These are phyloP conservation scores for Alces alces DNA, from an alignment of 2,113 vertebrate species.

Conservation along the genomic window DNA sequence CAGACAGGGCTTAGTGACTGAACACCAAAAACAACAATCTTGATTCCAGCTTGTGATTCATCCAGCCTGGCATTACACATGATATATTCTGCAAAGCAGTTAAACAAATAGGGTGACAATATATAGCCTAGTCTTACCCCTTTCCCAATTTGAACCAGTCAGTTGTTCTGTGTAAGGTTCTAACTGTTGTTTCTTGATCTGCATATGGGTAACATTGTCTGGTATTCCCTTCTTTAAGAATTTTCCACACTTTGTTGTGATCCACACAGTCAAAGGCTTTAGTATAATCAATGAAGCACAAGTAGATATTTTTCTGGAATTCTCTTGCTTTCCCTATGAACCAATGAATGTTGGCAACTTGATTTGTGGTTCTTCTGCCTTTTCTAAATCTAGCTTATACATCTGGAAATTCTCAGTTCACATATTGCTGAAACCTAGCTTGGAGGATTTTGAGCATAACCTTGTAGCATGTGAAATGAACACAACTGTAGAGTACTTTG, in stretches of 20 bases:
- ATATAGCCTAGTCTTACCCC: not conserved
- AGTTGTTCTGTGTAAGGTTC: not conserved
- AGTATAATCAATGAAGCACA: not conserved
- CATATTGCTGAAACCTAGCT: not conserved
- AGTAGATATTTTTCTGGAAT: not conserved
- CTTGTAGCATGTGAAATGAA: not conserved
- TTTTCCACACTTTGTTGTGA: not conserved
- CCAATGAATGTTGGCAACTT: not conserved
- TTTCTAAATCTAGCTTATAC: not conserved
- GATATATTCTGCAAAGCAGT: not conserved
- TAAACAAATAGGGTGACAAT: not conserved
- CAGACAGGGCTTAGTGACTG: not conserved
- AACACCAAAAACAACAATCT: not conserved
- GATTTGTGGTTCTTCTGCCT: not conserved
- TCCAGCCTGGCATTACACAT: not conserved
- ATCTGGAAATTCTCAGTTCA: not conserved
- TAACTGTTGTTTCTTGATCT: not conserved
- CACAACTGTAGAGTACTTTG: not conserved
- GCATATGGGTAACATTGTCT: not conserved
- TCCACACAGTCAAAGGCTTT: not conserved
- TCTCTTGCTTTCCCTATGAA: not conserved
- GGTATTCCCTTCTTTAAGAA: not conserved
- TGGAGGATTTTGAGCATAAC: not conserved
- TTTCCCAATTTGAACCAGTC: not conserved
- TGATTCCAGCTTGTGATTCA: not conserved